Conservation (phyloP, 2,113 vertebrate genomes). For the Cololabis saira region DNA sequence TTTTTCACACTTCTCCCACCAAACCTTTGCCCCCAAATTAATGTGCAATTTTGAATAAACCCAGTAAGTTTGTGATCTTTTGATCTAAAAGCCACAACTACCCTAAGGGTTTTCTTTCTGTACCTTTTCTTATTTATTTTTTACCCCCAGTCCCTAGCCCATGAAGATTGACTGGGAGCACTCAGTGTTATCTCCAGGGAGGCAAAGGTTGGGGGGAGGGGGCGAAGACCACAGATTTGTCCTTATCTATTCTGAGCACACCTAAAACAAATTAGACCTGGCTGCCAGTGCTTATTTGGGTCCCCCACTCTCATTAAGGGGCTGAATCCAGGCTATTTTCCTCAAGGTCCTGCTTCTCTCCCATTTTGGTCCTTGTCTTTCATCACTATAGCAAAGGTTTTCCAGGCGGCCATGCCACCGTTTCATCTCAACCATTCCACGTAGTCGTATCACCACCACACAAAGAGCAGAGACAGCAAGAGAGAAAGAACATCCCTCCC, state of each 20-base stretch:
- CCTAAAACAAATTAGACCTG: constrained; percentile 86
- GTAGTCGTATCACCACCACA: constrained; percentile 63
- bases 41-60: constrained; percentile 83
- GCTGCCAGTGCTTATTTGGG: constrained; percentile 75
- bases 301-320: constrained; percentile 78
- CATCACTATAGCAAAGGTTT: constrained; percentile 75
- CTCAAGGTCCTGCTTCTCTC: constrained; percentile 77
- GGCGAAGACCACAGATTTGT: constrained; percentile 80
- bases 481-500: constrained; percentile 3
- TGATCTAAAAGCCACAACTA: constrained; percentile 77
- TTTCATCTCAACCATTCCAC: constrained; percentile 74
- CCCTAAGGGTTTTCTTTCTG: constrained; percentile 64
- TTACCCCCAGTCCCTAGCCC: constrained; percentile 61
- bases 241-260: constrained; percentile 86
- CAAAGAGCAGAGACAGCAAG: constrained; percentile 48
- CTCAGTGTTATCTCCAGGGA: constrained; percentile 81
- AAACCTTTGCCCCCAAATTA: constrained; percentile 77
- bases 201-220: constrained; percentile 77
- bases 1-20: constrained; percentile 32
- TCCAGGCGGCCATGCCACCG: constrained; percentile 58
- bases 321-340: constrained; percentile 73
- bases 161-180: constrained; percentile 80
- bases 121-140: constrained; percentile 36
- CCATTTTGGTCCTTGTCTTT: constrained; percentile 70
- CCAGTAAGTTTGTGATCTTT: constrained; percentile 78